Percentiles rank a stretch among this genome's conserved stretches.
These are phyloP conservation scores for Xyrichtys novacula DNA, from an alignment of 2,797 vertebrate genomes.

Conservation along the genomic window DNA sequence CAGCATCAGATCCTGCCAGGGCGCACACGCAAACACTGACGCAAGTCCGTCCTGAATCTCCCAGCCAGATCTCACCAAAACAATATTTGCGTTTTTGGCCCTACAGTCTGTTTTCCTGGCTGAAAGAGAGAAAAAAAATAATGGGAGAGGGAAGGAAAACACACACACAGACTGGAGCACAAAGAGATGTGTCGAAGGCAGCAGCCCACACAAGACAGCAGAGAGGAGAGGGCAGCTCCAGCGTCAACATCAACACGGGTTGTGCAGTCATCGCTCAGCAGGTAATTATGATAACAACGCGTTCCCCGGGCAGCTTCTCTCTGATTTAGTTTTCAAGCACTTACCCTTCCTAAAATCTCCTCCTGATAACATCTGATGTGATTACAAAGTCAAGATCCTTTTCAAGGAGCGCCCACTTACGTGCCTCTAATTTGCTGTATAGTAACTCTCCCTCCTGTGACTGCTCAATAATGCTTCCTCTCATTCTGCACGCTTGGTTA, in stretches of 20 bases:
- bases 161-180: slow-evolving; percentile 53
- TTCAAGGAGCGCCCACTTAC: slow-evolving; percentile 71
- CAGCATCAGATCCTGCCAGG: slow-evolving; percentile 48
- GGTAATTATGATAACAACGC: slow-evolving; percentile 81
- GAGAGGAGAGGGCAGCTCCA: slow-evolving; percentile 59
- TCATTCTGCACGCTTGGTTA: slow-evolving; percentile 43
- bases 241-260: slow-evolving; percentile 72
- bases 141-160: slow-evolving; percentile 22
- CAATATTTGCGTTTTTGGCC: slow-evolving; percentile 70
- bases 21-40: slow-evolving; percentile 62
- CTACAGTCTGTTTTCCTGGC: slow-evolving; percentile 60
- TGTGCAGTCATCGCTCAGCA: slow-evolving; percentile 78
- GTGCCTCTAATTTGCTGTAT: slow-evolving; percentile 68
- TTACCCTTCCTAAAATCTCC: slow-evolving; percentile 78
- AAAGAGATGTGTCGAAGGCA: slow-evolving; percentile 65
- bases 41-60: slow-evolving; percentile 68
- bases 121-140: slow-evolving; percentile 6
- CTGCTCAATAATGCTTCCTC: slow-evolving; percentile 38
- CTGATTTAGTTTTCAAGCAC: slow-evolving; percentile 79
- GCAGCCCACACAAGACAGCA: slow-evolving; percentile 70
- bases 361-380: slow-evolving; percentile 76
- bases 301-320: slow-evolving; percentile 74
- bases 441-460: slow-evolving; percentile 63
- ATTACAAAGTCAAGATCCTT: slow-evolving; percentile 81
- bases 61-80: slow-evolving; percentile 75